Conservation (phyloP, 2,888 invertebrate species). For the Noctua pronuba region DNA sequence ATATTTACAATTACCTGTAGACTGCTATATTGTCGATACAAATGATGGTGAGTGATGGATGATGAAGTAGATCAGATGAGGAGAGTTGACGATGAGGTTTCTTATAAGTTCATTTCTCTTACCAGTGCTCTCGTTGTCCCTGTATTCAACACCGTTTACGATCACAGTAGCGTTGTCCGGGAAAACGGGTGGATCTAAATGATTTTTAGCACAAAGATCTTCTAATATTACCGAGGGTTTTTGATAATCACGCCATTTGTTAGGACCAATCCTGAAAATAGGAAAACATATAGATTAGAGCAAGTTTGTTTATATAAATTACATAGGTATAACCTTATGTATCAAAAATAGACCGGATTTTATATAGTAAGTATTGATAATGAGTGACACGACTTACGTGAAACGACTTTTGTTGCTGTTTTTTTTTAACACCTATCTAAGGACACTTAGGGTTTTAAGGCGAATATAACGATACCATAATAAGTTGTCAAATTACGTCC, state of each 20-base stretch:
- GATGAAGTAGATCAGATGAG: background rate
- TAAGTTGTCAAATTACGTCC: too few relatives aligned
- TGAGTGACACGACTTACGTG: too few relatives aligned
- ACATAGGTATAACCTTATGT: too few relatives aligned
- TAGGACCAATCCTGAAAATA: slow-evolving; percentile 90
- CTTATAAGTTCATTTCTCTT: slow-evolving; percentile 23
- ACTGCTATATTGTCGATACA: background rate
- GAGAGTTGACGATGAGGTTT: background rate
- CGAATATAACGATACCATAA: too few relatives aligned
- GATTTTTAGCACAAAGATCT: slow-evolving; percentile 92
- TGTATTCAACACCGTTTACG: slow-evolving; percentile 82
- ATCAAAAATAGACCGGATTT: too few relatives aligned
- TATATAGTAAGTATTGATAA: too few relatives aligned
- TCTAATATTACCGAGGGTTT: slow-evolving; percentile 94
- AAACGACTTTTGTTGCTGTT: too few relatives aligned
- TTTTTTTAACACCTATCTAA: too few relatives aligned
- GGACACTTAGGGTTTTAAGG: too few relatives aligned
- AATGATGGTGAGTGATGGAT: background rate
- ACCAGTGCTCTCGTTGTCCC: slow-evolving; percentile 72
- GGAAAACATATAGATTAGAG: too few relatives aligned
- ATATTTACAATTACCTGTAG: too few relatives aligned
- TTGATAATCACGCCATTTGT: slow-evolving; percentile 94
- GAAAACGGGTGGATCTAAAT: slow-evolving; percentile 80
- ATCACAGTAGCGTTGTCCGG: slow-evolving; percentile 75
- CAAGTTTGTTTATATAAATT: too few relatives aligned